These are phyloP conservation scores for Pissodes strobi DNA, from an alignment of 1,140 invertebrate species.

Conservation along the genomic window DNA sequence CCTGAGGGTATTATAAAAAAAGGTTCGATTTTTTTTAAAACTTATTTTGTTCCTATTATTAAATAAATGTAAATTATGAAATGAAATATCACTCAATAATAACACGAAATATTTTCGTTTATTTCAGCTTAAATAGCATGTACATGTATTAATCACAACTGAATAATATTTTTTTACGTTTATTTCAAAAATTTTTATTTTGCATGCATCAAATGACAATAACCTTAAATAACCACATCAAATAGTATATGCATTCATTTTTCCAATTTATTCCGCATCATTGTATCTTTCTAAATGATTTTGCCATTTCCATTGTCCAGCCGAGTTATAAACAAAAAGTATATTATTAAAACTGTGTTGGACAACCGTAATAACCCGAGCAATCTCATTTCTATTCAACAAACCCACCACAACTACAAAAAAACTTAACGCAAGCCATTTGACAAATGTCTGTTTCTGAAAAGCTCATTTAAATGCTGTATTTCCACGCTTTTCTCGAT, in stretches of 20 bases:
- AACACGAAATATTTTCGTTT: no score
- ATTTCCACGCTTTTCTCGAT: conserved; percentile 27
- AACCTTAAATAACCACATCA: no score
- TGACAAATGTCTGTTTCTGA: conserved; percentile 38
- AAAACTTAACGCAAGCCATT: conserved; percentile 32
- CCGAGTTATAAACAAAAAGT: conserved; percentile 13
- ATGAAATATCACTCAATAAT: no score
- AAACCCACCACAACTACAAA: conserved; percentile 26
- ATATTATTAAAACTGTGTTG: conserved; percentile 29
- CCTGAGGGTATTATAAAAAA: no score
- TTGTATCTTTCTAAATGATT: background rate
- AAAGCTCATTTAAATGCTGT: conserved; percentile 35
- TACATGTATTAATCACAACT: no score
- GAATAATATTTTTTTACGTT: no score
- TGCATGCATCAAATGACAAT: no score
- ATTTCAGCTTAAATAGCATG: no score
- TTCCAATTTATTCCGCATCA: conserved; percentile 3
- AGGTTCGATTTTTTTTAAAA: no score
- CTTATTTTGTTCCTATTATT: no score
- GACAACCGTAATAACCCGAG: conserved; percentile 32
- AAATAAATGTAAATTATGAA: no score
- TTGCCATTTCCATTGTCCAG: background rate
- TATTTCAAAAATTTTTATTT: no score
- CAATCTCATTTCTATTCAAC: conserved; percentile 34
- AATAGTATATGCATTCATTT: background rate